Evolutionary conservation across 2,888 invertebrate species (phyloP).

Genomic region (Dryobota labecula): DNA sequence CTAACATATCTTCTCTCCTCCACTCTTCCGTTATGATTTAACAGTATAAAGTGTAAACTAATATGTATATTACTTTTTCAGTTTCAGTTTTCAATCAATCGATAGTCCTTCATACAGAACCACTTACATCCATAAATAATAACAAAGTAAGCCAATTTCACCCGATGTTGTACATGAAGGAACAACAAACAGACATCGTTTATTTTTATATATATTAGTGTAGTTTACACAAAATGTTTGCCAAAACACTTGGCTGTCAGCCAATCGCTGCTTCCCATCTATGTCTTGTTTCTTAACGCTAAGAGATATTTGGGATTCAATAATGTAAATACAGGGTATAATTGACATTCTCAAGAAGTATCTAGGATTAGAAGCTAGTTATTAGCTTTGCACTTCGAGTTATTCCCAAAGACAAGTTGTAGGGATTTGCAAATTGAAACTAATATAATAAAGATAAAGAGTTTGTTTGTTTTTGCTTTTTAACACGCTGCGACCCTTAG

Average conservation of each 20-base stretch:
- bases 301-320: constrained; percentile 66
- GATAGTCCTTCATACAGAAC: constrained; percentile 14
- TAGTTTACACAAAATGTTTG: constrained; percentile 67
- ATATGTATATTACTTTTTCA: constrained; percentile 38
- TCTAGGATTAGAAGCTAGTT: constrained; percentile 34
- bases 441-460: too few species aligned
- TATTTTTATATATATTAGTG: constrained; percentile 65
- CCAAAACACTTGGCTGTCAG: constrained; percentile 71
- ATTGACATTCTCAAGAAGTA: constrained; percentile 62
- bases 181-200: constrained; percentile 60
- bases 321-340: constrained; percentile 57
- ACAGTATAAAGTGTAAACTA: constrained; percentile 13
- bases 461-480: too few species aligned
- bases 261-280: constrained; percentile 75
- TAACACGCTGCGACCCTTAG: too few species aligned
- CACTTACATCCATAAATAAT: constrained; percentile 49
- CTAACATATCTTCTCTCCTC: not conserved
- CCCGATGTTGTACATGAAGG: constrained; percentile 41
- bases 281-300: constrained; percentile 67
- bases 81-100: constrained; percentile 38
- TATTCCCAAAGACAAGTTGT: constrained; percentile 2
- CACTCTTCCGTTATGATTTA: constrained; percentile 21
- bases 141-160: constrained; percentile 44
- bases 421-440: constrained; percentile 33
- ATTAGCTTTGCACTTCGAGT: not conserved